A percentile compares a stretch with the other conserved stretches of the same genome.
Conservation (phyloP, 2,888 invertebrate genomes). For the Cataglyphis rosenhaueri region DNA sequence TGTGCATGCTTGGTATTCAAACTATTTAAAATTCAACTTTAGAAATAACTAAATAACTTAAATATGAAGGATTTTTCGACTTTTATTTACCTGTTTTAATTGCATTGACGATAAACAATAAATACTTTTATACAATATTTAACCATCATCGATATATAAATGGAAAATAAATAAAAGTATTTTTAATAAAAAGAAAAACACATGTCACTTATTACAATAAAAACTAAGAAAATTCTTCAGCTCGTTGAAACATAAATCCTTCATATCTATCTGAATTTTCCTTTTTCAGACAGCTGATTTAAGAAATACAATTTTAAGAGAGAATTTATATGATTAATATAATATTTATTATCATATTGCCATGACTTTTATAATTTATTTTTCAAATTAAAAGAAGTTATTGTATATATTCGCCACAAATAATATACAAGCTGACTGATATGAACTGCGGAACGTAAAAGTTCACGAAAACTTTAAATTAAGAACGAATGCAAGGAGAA, state of each 20-base stretch:
- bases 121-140: too few relatives aligned
- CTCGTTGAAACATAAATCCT: background rate
- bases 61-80: background rate
- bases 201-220: background rate
- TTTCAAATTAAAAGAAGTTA: background rate
- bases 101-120: background rate
- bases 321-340: background rate
- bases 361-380: background rate
- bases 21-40: too few relatives aligned
- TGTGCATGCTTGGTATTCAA: too few relatives aligned
- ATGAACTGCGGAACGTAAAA: background rate
- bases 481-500: slow-evolving; percentile 21
- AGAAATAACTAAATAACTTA: background rate
- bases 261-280: background rate
- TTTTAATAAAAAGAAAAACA: background rate
- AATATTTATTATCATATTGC: background rate
- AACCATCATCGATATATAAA: background rate
- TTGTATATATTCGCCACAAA: background rate
- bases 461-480: slow-evolving; percentile 35
- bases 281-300: background rate
- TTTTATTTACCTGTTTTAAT: background rate
- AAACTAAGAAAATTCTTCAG: background rate
- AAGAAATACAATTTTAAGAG: background rate
- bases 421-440: background rate
- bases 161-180: background rate